phyloP scores from a whole-genome alignment of 2,113 vertebrate genomes.

The Zosterops japonicus region DNA sequence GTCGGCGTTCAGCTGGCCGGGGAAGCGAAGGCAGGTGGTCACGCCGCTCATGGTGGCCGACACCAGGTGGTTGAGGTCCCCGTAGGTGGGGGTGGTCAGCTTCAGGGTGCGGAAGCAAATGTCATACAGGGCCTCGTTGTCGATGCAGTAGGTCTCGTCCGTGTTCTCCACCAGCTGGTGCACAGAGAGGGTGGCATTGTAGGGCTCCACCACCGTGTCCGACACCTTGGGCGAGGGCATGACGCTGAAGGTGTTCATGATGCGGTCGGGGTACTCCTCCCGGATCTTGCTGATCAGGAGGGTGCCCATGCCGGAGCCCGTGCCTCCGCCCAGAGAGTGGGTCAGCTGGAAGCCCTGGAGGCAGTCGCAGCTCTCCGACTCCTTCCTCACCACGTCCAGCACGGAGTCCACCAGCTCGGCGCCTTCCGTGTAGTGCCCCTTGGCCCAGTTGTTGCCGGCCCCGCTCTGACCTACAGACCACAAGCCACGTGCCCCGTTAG shows the following conservation, averaged over 20 bases:
- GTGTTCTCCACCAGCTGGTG: constrained; percentile 81
- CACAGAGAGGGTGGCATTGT: constrained; percentile 45
- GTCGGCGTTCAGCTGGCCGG: constrained; percentile 82
- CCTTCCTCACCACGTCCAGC: constrained; percentile 14
- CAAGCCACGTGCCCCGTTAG: neutral
- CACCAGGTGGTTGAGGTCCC: constrained; percentile 86
- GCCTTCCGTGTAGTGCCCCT: constrained; percentile 84
- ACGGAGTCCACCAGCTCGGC: constrained; percentile 83
- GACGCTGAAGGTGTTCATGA: constrained; percentile 85
- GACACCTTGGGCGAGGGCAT: constrained; percentile 83
- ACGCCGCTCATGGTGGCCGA: constrained; percentile 86
- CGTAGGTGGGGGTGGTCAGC: constrained; percentile 83
- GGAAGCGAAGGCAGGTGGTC: constrained; percentile 84
- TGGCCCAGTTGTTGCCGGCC: constrained; percentile 84
- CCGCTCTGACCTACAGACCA: constrained; percentile 74
- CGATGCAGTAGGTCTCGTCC: constrained; percentile 84
- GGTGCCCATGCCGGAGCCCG: constrained; percentile 81
- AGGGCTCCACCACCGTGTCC: constrained; percentile 83
- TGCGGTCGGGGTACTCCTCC: constrained; percentile 80
- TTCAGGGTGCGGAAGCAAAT: constrained; percentile 57
- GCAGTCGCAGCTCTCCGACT: too few relatives aligned
- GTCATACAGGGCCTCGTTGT: constrained; percentile 76
- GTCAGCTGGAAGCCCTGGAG: too few relatives aligned
- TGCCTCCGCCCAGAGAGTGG: constrained; percentile 73
- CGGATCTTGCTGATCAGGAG: constrained; percentile 83